Conservation (phyloP, 1,140 invertebrate species). For the Drosophila sp. region DNA sequence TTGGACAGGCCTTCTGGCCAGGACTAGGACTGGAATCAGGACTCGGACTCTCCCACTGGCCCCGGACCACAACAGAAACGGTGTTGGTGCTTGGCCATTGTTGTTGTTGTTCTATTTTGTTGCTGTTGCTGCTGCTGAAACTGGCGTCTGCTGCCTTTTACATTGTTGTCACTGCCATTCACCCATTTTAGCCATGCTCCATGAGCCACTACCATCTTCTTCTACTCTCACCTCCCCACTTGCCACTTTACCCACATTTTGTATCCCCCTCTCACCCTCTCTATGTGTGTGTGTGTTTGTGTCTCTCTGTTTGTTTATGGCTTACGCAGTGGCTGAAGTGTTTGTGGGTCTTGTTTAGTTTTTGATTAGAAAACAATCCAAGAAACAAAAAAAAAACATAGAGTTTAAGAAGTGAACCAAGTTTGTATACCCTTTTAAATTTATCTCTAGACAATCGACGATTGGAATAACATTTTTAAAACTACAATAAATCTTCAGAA, state of each 20-base stretch:
- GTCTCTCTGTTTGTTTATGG: slow-evolving; percentile 66
- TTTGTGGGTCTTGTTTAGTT: slow-evolving; percentile 71
- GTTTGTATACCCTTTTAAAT: background rate
- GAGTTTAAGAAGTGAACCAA: background rate
- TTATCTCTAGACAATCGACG: background rate
- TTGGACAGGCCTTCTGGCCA: slow-evolving; percentile 7
- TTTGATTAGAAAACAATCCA: slow-evolving; percentile 75
- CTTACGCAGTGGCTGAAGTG: slow-evolving; percentile 75
- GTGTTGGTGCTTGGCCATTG: slow-evolving; percentile 9
- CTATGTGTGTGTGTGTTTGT: background rate
- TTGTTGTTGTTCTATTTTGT: slow-evolving; percentile 3
- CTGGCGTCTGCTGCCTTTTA: slow-evolving; percentile 9
- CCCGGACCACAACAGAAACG: background rate
- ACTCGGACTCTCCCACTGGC: background rate
- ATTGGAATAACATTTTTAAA: too few species aligned
- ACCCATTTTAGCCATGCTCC: background rate
- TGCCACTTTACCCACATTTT: slow-evolving; percentile 33
- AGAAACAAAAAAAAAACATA: slow-evolving; percentile 4
- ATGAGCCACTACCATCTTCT: background rate
- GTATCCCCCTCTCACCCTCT: too few species aligned
- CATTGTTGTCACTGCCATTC: slow-evolving; percentile 12
- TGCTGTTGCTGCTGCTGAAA: background rate
- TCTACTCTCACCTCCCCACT: slow-evolving; percentile 14
- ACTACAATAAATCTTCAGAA: too few species aligned
- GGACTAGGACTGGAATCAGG: background rate